Evolutionary conservation across 2,888 invertebrate genomes (phyloP), one percentile per base, ranked within the genome.

Genomic region (Axea sp.): DNA sequence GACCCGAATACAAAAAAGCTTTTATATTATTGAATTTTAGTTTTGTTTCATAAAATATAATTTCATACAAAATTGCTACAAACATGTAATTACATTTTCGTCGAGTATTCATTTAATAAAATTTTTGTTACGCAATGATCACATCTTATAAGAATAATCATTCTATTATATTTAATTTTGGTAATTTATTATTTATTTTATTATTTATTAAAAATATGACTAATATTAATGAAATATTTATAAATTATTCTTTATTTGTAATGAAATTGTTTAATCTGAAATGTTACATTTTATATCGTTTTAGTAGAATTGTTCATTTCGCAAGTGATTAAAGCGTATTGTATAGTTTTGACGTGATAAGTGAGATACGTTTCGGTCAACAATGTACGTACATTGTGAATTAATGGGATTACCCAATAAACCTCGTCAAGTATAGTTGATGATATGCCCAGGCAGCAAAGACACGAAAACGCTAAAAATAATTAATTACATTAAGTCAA

Each of bases 321-420:
- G 11, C 17, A 9, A 24, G 43, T 57, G 43, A 43, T 43, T 43
- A 57, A 33, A 43, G 57, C 22, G 43, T 45, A 47, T 47, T 59
- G 59, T 37, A 17, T 19, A 35, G 28, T 47, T 45, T 22, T 35
- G 59, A 19, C 59, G 26, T 47, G 45, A 59, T 45, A 59, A 59
- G 45, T 45, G 59, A 45, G 59, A 47, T 33, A 26, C 26, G 35
- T 47, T 60, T 47, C 37, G 37, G 47, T 47, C 47, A 47, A 60
- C 59, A 47, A 47, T 60, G 47, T 60, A 60, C 47, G 47, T 47
- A 37, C 30, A 60, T 60, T 37, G 28, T 28, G 47, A 60, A 60
- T 60, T 60, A 60, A 60, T 47, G 30, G 60, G 60, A 47, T 60
- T 47, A 47, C 37, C 37, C 24, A 37, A 60, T 60, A 60, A 60